phyloP scores from a whole-genome alignment of 2,797 vertebrate genomes.

The Pangasius sanitwongsei region DNA sequence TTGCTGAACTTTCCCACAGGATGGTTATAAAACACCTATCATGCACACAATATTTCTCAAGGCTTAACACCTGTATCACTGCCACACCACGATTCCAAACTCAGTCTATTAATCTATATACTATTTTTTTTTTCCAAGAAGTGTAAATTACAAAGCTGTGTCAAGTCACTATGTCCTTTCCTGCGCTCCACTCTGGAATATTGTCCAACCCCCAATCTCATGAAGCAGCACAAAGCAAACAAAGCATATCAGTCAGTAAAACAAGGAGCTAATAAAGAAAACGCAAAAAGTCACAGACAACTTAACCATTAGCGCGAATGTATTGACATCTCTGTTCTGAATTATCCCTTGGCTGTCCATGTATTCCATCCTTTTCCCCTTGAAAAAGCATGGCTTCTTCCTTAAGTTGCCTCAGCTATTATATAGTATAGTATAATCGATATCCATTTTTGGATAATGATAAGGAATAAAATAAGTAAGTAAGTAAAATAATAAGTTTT shows the following conservation, averaged over 20 bases:
- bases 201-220: not conserved
- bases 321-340: not conserved
- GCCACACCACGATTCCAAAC: slow-evolving; percentile 36
- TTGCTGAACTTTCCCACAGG: slow-evolving; percentile 9
- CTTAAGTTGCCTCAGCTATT: not conserved
- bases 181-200: not conserved
- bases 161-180: not conserved
- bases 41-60: slow-evolving; percentile 39
- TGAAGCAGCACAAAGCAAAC: not conserved
- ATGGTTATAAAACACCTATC: slow-evolving; percentile 44
- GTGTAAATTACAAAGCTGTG: not conserved
- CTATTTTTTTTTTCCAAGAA: not conserved
- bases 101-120: slow-evolving; percentile 36
- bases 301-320: not conserved
- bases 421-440: not conserved
- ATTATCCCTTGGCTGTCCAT: not conserved
- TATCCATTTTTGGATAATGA: not conserved
- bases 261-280: not conserved
- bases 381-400: not conserved
- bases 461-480: not conserved
- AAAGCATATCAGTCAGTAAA: not conserved
- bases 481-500: not conserved
- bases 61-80: slow-evolving; percentile 39
- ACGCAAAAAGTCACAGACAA: not conserved
- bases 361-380: not conserved